phyloP scores from a whole-genome alignment of 2,113 vertebrate genomes.

The Maccullochella peelii region DNA sequence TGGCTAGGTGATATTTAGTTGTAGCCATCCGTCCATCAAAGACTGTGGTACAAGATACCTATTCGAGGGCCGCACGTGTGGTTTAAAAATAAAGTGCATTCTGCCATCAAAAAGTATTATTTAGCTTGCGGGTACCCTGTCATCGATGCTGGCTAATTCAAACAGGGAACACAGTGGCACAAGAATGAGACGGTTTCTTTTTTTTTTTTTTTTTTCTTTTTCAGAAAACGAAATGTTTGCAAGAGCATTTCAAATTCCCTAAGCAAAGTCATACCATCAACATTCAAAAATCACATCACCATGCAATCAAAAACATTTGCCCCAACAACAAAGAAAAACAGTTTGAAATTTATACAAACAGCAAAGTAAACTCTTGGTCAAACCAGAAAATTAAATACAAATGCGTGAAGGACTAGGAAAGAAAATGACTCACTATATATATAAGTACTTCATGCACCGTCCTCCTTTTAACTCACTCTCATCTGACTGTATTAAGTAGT shows the following conservation, averaged over 20 bases:
- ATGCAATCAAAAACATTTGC: constrained; percentile 61
- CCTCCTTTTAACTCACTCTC: constrained; percentile 32
- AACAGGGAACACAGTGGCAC: background rate
- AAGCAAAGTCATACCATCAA: constrained; percentile 55
- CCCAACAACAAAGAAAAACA: constrained; percentile 46
- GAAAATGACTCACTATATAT: constrained; percentile 17
- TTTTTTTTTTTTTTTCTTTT: constrained; percentile 35
- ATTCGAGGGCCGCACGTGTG: background rate
- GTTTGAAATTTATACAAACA: constrained; percentile 41
- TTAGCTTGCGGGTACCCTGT: background rate
- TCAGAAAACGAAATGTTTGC: constrained; percentile 50
- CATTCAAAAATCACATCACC: constrained; percentile 67
- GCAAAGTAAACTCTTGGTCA: constrained; percentile 59
- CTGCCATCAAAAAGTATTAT: background rate
- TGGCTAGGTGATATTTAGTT: background rate
- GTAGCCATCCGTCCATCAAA: background rate
- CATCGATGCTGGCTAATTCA: background rate
- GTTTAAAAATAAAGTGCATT: background rate
- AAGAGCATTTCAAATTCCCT: constrained; percentile 47
- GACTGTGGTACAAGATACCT: too few species aligned
- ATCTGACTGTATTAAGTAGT: constrained; percentile 21
- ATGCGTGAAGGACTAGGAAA: constrained; percentile 11
- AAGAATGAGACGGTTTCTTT: background rate
- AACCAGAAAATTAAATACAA: constrained; percentile 59
- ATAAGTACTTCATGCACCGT: constrained; percentile 30